A percentile compares a stretch with the other conserved stretches of the same genome.
Evolutionary conservation across 2,113 vertebrate species (phyloP).

Genomic region (Sisor rabdophorus): DNA sequence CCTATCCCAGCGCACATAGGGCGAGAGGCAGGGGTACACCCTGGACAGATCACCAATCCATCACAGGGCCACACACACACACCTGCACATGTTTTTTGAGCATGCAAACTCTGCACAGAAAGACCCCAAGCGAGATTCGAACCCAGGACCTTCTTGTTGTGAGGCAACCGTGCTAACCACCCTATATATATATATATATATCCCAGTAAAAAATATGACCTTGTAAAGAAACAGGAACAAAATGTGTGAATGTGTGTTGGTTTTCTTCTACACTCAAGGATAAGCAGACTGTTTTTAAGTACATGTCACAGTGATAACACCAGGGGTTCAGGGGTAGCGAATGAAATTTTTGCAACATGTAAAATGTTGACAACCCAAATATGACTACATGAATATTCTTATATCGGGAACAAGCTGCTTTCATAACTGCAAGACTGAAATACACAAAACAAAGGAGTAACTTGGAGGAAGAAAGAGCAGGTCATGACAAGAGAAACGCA

Average conservation of each 20-base stretch:
- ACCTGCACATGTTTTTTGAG: too few relatives aligned
- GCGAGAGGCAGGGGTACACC: too few relatives aligned
- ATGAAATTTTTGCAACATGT: not conserved
- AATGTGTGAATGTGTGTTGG: not conserved
- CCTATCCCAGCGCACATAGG: too few relatives aligned
- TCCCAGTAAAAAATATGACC: not conserved
- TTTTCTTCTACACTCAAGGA: conserved; percentile 13
- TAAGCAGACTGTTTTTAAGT: conserved; percentile 4
- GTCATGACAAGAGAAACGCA: not conserved
- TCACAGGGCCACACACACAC: too few relatives aligned
- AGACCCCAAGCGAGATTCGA: too few relatives aligned
- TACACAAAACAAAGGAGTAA: not conserved
- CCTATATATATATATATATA: too few relatives aligned
- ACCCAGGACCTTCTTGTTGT: too few relatives aligned
- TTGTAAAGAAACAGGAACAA: not conserved
- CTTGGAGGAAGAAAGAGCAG: not conserved
- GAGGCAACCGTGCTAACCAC: too few relatives aligned
- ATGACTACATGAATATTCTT: not conserved
- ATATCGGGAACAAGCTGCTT: not conserved
- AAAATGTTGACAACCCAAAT: not conserved
- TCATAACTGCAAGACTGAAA: not conserved
- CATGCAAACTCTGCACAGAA: too few relatives aligned
- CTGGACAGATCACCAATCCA: too few relatives aligned
- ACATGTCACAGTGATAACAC: conserved; percentile 5
- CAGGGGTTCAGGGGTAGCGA: not conserved